A percentile compares a stretch with the other conserved stretches of the same genome.
Evolutionary conservation across 2,888 invertebrate genomes (phyloP).

Genomic region (Drosophila algonquin): DNA sequence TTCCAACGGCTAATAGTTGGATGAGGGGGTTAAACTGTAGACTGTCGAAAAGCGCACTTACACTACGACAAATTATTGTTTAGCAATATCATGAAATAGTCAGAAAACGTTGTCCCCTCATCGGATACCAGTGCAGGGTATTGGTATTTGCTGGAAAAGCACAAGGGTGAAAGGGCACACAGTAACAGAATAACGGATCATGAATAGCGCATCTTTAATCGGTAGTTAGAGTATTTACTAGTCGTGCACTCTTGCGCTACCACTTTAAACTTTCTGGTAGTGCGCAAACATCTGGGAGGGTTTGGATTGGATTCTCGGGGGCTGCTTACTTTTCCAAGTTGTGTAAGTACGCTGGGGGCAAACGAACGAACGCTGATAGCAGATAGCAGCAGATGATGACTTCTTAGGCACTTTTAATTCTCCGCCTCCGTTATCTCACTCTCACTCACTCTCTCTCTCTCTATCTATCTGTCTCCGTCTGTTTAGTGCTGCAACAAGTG

Average conservation of each 20-base stretch:
- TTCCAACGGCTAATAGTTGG: no score
- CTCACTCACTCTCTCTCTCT: slow-evolving; percentile 10
- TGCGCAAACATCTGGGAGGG: background rate
- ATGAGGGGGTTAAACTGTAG: background rate
- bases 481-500: slow-evolving; percentile 68
- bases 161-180: background rate
- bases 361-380: slow-evolving; percentile 57
- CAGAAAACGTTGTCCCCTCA: background rate
- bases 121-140: no score
- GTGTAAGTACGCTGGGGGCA: slow-evolving; percentile 57
- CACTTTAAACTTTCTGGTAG: background rate
- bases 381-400: slow-evolving; percentile 52
- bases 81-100: background rate
- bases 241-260: background rate
- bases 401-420: slow-evolving; percentile 63
- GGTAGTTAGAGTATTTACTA: background rate
- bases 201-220: background rate
- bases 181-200: background rate
- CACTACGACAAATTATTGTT: background rate
- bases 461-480: background rate
- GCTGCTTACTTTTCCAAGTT: slow-evolving; percentile 63
- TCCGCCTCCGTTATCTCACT: slow-evolving; percentile 16
- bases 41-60: background rate
- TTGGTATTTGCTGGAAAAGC: no score
- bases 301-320: background rate